phyloP scores from a whole-genome alignment of 2,888 invertebrate genomes.

The Zygothrica quintamaculata region DNA sequence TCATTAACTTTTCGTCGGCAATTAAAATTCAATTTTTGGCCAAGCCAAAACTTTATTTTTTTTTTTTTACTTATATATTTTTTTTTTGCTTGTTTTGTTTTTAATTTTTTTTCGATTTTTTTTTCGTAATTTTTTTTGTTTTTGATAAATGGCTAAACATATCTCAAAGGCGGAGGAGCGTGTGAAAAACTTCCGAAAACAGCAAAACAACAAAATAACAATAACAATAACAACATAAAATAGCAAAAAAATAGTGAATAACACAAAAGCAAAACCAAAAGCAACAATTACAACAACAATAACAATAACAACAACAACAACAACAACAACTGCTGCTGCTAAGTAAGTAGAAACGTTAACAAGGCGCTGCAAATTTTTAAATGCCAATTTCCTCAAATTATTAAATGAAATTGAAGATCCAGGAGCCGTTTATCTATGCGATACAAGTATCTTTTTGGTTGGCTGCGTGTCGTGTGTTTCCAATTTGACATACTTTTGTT shows the following conservation, averaged over 20 bases:
- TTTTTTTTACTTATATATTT: no score
- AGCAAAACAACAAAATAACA: background rate
- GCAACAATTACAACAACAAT: background rate
- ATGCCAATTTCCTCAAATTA: constrained; percentile 80
- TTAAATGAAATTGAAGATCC: constrained; percentile 79
- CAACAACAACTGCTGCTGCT: no score
- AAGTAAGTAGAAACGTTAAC: constrained; percentile 60
- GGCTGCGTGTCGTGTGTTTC: constrained; percentile 69
- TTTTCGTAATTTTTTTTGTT: no score
- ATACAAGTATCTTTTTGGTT: constrained; percentile 37
- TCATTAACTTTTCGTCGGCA: constrained; percentile 78
- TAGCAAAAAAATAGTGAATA: background rate
- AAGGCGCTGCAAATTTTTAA: constrained; percentile 74
- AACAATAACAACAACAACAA: constrained; percentile 13
- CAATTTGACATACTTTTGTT: constrained; percentile 77
- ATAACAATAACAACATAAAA: background rate
- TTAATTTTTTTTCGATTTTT: no score
- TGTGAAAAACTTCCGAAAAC: constrained; percentile 62
- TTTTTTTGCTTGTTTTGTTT: no score
- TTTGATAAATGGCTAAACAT: constrained; percentile 69
- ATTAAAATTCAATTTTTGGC: constrained; percentile 78
- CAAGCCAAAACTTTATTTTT: no score
- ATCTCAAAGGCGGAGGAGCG: constrained; percentile 65
- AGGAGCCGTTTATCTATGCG: constrained; percentile 60
- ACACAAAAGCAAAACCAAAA: background rate